Percentiles rank a stretch among this genome's conserved stretches.
Conservation (phyloP, 2,888 invertebrate species). For the Xestia sexstrigata region DNA sequence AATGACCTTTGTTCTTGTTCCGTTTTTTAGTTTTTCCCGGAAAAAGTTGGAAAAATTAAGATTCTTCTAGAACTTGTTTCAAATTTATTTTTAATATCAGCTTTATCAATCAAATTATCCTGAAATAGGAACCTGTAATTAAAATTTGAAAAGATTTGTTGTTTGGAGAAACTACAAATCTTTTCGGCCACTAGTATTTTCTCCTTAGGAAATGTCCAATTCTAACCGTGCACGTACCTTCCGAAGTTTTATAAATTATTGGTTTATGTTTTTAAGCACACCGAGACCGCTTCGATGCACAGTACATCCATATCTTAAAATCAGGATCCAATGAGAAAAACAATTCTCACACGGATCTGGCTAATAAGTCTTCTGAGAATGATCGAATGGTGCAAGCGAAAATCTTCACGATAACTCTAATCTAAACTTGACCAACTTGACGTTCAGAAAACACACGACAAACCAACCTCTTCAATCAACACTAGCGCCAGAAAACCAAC, state of each 20-base stretch:
- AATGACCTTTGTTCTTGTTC: background rate
- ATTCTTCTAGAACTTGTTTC: background rate
- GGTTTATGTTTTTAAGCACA: background rate
- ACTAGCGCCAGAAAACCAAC: slow-evolving; percentile 3
- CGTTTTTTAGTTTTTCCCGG: background rate
- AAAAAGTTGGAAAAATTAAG: background rate
- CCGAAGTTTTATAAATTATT: background rate
- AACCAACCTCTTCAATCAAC: slow-evolving; percentile 34
- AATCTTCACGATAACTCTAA: too few relatives aligned
- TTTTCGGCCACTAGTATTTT: background rate
- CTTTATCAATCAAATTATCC: background rate
- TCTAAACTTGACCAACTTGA: background rate
- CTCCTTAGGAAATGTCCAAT: background rate
- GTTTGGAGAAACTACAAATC: background rate
- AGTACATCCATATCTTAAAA: too few relatives aligned
- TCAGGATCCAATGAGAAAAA: too few relatives aligned
- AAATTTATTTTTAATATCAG: background rate
- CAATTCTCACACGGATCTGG: too few relatives aligned
- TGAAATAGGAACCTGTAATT: background rate
- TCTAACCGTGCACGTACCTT: background rate
- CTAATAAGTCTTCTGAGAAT: too few relatives aligned
- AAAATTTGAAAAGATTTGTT: background rate
- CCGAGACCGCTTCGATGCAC: background rate
- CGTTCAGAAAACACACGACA: background rate
- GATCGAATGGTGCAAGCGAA: too few relatives aligned